Evolutionary conservation across 2,888 invertebrate genomes (phyloP), one percentile per base, ranked within the genome.

Genomic region (Thumatha senex): DNA sequence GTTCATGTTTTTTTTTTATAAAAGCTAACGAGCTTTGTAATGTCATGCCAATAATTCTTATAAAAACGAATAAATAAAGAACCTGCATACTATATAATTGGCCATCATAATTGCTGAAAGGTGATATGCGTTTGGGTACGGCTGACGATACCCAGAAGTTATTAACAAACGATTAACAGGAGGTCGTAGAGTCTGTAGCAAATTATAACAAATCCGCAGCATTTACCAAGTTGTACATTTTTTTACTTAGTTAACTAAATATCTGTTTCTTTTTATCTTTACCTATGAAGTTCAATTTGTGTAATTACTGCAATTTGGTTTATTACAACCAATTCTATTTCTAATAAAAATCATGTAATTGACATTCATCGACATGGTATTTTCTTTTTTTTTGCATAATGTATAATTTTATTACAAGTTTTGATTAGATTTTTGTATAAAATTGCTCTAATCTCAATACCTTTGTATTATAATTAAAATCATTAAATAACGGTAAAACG

Each of bases 231-330:
- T 36, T 24, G 36, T 14, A 24, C 15, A 12, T 3, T 41, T 46
- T 41, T 38, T 46, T 46, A 38, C 14, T 18, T 24, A 46, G 38
- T 42, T 46, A 43, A 29, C 34, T 24, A 24, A 24, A 24, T 24
- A 2, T 24, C 18, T 5, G 18, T 24, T 24, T 24, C 3, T 24
- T 24, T 24, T 24, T 24, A 24, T 18, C 34, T 33, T 36, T 38
- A 49, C 34, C 34, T 24, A 42, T 39, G 40, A 49, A 48, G 53
- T 46, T 39, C 8, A 11, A 48, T 30, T 13, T 34, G 40, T 42
- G 42, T 42, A 48, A 51, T 51, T 38, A 51, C 43, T 47, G 40
- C 34, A 43, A 55, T 51, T 51, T 36, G 42, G 13, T 62, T 54
- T 55, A 51, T 58, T 47, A 42, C 47, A 5, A 7, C 31, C 51